Percentiles rank a stretch among this genome's conserved stretches.
These are phyloP conservation scores for Mustelus asterias DNA, from an alignment of 2,113 vertebrate genomes.

Conservation along the genomic window DNA sequence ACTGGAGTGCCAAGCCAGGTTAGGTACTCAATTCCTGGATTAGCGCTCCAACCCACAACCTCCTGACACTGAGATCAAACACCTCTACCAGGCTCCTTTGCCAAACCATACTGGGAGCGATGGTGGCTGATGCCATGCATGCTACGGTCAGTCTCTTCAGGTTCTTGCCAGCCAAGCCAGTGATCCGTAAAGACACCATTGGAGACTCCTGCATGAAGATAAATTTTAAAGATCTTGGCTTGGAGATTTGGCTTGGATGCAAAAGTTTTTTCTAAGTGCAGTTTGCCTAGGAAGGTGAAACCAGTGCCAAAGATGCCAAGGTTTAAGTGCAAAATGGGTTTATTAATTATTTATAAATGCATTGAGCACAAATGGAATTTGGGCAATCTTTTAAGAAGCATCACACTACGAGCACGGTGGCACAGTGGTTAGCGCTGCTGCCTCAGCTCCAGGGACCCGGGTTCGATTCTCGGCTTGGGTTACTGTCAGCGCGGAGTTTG, in stretches of 20 bases:
- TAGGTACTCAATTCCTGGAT: neutral
- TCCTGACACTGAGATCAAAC: neutral
- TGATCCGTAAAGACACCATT: neutral
- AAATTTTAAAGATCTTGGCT: neutral
- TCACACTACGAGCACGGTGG: neutral
- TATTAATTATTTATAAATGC: neutral
- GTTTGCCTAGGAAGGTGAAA: neutral
- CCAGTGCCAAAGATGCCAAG: neutral
- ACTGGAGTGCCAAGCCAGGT: neutral
- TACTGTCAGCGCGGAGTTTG: too few species aligned
- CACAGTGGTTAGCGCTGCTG: too few species aligned
- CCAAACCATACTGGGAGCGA: neutral
- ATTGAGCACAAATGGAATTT: neutral
- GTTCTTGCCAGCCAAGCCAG: neutral
- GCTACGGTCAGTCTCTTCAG: neutral
- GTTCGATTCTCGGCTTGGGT: too few species aligned
- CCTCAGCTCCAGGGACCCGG: too few species aligned
- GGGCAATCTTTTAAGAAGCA: neutral
- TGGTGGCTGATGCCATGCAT: neutral
- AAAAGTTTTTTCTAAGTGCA: neutral
- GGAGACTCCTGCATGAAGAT: neutral
- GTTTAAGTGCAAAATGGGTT: neutral
- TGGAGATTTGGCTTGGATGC: neutral
- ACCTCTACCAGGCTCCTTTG: neutral
- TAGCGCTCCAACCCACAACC: neutral